phyloP scores from a whole-genome alignment of 2,797 vertebrate genomes.

The Acrossocheilus wenchowensis region DNA sequence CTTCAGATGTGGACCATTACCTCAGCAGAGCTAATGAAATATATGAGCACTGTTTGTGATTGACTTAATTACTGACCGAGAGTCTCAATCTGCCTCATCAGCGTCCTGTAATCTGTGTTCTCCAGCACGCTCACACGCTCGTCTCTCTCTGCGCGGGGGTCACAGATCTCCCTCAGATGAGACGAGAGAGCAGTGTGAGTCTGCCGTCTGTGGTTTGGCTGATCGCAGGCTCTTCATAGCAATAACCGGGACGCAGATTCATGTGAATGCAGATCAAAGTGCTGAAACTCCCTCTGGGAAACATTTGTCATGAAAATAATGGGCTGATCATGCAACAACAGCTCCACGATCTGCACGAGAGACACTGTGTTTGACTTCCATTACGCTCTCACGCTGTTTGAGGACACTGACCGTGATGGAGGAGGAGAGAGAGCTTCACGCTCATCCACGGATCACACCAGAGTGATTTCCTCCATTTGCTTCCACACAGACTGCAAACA shows the following conservation, averaged over 20 bases:
- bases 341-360: neutral
- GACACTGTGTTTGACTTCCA: neutral
- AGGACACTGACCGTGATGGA: neutral
- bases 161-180: conserved; percentile 29
- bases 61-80: conserved; percentile 50
- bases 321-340: neutral
- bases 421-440: neutral
- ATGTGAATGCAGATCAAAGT: conserved; percentile 45
- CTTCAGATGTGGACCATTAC: conserved; percentile 47
- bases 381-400: neutral
- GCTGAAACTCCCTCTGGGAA: neutral
- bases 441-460: conserved; percentile 49
- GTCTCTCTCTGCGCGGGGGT: neutral
- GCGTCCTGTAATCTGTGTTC: conserved; percentile 41
- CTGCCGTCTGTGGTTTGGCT: conserved; percentile 49
- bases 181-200: neutral
- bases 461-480: neutral
- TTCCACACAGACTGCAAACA: conserved; percentile 13
- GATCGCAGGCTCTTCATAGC: conserved; percentile 46
- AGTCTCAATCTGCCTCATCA: conserved; percentile 50
- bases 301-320: too few relatives aligned
- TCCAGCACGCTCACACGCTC: neutral
- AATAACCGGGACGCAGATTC: conserved; percentile 45
- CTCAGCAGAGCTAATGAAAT: conserved; percentile 42
- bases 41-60: conserved; percentile 47